Percentiles rank a stretch among this genome's conserved stretches.
Conservation (phyloP, 2,113 vertebrate species). For the Oreotrochilus melanogaster region DNA sequence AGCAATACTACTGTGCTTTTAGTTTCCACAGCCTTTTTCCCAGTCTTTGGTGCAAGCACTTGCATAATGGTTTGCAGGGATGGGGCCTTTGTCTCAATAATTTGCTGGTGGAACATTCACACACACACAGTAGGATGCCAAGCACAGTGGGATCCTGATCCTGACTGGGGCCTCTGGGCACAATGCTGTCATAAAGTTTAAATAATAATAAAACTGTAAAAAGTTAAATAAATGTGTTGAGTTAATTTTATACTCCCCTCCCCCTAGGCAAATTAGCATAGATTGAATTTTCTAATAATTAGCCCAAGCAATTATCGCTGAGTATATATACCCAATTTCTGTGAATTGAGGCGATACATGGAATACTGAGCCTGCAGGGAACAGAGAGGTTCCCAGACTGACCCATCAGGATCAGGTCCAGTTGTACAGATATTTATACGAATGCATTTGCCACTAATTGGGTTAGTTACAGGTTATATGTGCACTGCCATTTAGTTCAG, state of each 20-base stretch:
- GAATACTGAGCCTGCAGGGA: not conserved
- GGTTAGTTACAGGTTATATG: not conserved
- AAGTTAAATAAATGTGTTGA: slow-evolving; percentile 65
- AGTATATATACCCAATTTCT: not conserved
- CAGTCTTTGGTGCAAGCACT: not conserved
- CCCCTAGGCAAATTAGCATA: slow-evolving; percentile 43
- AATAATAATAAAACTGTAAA: slow-evolving; percentile 17
- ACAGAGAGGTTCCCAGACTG: not conserved
- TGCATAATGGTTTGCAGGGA: not conserved
- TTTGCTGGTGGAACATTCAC: not conserved
- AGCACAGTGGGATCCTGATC: not conserved
- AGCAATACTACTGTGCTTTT: not conserved
- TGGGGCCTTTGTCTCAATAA: accelerated
- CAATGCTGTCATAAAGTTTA: slow-evolving; percentile 17
- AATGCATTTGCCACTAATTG: not conserved
- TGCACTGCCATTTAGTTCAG: not conserved
- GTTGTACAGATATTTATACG: not conserved
- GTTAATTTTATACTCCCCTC: slow-evolving; percentile 67
- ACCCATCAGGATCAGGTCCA: not conserved
- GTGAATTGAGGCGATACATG: not conserved
- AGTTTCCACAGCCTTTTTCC: accelerated
- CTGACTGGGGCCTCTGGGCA: slow-evolving; percentile 12
- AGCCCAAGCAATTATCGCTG: not conserved
- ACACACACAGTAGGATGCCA: accelerated
- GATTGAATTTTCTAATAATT: slow-evolving; percentile 50